A percentile compares a stretch with the other conserved stretches of the same genome.
Conservation (phyloP, 2,113 vertebrate genomes). For the Lepisosteus oculatus region DNA sequence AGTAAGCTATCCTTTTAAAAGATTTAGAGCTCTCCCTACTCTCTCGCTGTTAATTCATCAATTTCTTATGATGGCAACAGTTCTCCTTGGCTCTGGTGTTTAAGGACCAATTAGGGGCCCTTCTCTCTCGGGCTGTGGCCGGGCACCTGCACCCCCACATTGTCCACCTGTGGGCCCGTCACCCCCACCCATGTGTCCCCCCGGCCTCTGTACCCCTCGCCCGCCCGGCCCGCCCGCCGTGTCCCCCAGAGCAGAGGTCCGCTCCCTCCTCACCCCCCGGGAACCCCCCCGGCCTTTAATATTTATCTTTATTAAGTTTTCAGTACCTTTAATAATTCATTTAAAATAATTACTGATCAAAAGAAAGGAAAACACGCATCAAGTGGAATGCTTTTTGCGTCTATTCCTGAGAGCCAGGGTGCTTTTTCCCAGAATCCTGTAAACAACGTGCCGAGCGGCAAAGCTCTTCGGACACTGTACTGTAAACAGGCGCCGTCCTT, state of each 20-base stretch:
- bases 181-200: conserved; percentile 14
- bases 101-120: conserved; percentile 70
- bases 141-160: conserved; percentile 19
- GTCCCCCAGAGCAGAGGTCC: background rate
- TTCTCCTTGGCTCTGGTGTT: conserved; percentile 62
- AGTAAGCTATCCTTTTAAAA: conserved; percentile 82
- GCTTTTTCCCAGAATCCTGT: conserved; percentile 11
- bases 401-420: conserved; percentile 33
- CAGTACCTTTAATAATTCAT: conserved; percentile 68
- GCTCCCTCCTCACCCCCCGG: conserved; percentile 23
- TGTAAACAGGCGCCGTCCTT: too few relatives aligned
- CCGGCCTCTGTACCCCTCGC: conserved; percentile 20
- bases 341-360: conserved; percentile 69
- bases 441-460: conserved; percentile 7
- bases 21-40: conserved; percentile 63
- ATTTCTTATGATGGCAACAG: conserved; percentile 83
- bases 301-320: conserved; percentile 68
- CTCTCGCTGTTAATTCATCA: conserved; percentile 70
- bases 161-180: conserved; percentile 43
- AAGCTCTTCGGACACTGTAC: background rate
- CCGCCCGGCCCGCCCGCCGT: conserved; percentile 19
- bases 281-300: conserved; percentile 3
- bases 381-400: conserved; percentile 44
- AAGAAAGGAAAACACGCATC: conserved; percentile 62
- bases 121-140: conserved; percentile 48